Evolutionary conservation across 2,888 invertebrate genomes (phyloP).

Genomic region (Mesoligia furuncula): DNA sequence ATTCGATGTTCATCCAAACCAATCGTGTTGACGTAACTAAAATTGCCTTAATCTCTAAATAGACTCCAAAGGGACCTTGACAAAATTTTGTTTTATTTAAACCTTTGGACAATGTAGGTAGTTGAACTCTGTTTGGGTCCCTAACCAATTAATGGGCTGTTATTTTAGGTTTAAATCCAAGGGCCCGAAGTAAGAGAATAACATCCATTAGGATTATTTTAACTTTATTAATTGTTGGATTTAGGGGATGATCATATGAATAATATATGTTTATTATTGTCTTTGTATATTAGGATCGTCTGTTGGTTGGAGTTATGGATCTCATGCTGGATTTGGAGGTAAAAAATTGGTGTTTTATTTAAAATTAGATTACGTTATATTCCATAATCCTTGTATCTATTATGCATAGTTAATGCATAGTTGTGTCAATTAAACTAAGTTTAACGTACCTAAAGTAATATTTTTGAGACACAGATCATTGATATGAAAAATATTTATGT

Average conservation of each 20-base stretch:
- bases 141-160: slow-evolving; percentile 7
- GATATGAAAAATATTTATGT: background rate
- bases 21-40: slow-evolving; percentile 4
- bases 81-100: slow-evolving; percentile 30
- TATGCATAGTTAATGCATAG: background rate
- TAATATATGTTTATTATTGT: slow-evolving; percentile 17
- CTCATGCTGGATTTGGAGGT: slow-evolving; percentile 37
- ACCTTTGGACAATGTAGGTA: slow-evolving; percentile 9
- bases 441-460: background rate
- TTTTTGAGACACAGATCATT: background rate
- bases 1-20: background rate
- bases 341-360: background rate
- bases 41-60: slow-evolving; percentile 22
- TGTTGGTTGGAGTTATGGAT: slow-evolving; percentile 20
- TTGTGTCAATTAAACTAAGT: background rate
- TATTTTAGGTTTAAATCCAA: slow-evolving; percentile 18
- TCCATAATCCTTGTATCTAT: too few relatives aligned
- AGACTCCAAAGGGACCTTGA: background rate
- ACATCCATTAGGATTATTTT: slow-evolving; percentile 29
- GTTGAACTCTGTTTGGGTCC: slow-evolving; percentile 32
- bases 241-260: background rate
- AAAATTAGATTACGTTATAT: too few relatives aligned
- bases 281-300: slow-evolving; percentile 37
- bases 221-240: slow-evolving; percentile 14
- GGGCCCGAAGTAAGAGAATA: slow-evolving; percentile 5